Evolutionary conservation across 2,113 vertebrate genomes (phyloP), one percentile per base, ranked within the genome.

Genomic region (Dromas ardeola): DNA sequence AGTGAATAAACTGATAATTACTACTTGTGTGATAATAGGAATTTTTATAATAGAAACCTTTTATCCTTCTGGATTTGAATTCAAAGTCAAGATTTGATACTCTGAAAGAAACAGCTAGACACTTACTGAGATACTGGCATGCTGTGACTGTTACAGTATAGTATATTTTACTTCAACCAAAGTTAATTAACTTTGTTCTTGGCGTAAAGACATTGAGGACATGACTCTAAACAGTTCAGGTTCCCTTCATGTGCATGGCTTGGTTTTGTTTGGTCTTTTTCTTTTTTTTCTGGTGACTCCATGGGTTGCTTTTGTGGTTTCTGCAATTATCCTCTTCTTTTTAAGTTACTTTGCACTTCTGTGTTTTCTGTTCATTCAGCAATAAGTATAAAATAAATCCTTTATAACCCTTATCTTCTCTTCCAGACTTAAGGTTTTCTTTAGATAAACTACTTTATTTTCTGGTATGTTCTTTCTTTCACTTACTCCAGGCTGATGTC

Each of bases 361-460:
- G 84, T 95, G 81, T 80, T 94, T 96, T 76, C 55, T 74, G 26
- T 95, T 96, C 81, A 26, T 95, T 90, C 65, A 90, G 36, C 88
- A 63, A 42, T 92, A 56, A 96, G 27, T 61, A 42, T 82, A 93
- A 69, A 96, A 78, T 89, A 87, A 96, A 94, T 97, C 53, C 83
- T 89, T 95, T 95, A 62, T 91, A 72, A 78, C 22, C 26, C 72
- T 98, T 98, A 97, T 96, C 86, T 97, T 95, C 58, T 88, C 61
- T 89, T 90, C 36, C 90, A 97, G 86, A 83, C 76, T 91, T 88
- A 22, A 47, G 19, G 86, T 63, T 95, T 96, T 95, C 87, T 77
- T 95, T 88, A 96, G 93, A 81, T 96, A 95, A 87, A 87, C 71
- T 96, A 29, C 49, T 66, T 93, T 79, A 95, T 81, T 94, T 97